Conservation (phyloP, 2,888 invertebrate species). For the Malacosoma neustria region DNA sequence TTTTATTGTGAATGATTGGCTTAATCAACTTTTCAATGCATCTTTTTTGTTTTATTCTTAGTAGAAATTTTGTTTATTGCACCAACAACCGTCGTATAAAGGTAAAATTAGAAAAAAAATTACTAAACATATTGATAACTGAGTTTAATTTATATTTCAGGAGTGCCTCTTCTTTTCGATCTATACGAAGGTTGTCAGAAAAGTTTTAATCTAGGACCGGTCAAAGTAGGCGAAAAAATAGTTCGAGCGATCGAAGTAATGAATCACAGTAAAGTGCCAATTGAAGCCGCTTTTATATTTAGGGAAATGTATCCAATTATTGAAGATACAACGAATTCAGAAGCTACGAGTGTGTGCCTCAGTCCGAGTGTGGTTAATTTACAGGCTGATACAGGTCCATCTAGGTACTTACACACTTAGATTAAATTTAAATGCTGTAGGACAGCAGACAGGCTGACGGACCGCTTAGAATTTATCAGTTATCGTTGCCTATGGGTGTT, state of each 20-base stretch:
- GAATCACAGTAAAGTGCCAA: conserved; percentile 70
- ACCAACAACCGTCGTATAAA: no score
- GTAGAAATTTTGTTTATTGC: no score
- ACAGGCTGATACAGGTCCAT: conserved; percentile 25
- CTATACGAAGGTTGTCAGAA: conserved; percentile 66
- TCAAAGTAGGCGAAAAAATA: conserved; percentile 64
- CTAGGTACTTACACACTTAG: conserved; percentile 28
- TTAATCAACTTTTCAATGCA: no score
- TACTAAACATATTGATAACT: no score
- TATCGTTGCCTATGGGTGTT: no score
- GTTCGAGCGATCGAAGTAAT: conserved; percentile 71
- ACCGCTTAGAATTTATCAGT: no score
- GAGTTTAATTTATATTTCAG: conserved; percentile 33
- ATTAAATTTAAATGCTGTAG: no score
- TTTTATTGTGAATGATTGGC: no score
- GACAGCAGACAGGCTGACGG: no score
- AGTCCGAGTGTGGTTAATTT: conserved; percentile 23
- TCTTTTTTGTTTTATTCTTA: no score
- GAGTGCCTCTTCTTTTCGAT: conserved; percentile 55
- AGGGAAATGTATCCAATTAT: conserved; percentile 55
- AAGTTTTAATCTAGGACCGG: conserved; percentile 55
- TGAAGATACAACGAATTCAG: conserved; percentile 41
- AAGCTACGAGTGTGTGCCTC: conserved; percentile 53
- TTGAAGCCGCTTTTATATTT: conserved; percentile 71
- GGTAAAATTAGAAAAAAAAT: no score